phyloP scores from a whole-genome alignment of 2,888 invertebrate genomes.

The Rapana venosa region DNA sequence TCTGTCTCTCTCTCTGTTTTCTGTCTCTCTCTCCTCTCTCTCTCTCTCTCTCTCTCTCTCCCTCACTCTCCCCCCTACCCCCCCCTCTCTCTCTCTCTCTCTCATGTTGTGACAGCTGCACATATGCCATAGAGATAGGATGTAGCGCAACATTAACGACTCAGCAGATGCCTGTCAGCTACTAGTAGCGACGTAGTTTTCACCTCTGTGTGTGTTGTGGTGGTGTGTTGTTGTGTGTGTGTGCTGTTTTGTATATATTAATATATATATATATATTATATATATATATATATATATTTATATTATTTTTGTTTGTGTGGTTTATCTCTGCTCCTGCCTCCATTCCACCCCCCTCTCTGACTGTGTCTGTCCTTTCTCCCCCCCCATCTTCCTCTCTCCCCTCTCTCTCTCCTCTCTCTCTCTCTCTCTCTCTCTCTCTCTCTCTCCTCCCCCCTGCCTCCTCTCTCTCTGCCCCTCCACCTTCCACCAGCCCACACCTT shows the following conservation, averaged over 20 bases:
- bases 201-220: not conserved
- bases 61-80: too few relatives aligned
- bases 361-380: not conserved
- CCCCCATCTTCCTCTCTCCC: not conserved
- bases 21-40: not conserved
- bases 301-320: not conserved
- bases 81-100: too few relatives aligned
- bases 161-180: too few relatives aligned
- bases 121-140: too few relatives aligned
- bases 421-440: not conserved
- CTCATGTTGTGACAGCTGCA: too few relatives aligned
- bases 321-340: not conserved
- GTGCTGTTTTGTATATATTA: not conserved
- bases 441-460: not conserved
- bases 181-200: not conserved
- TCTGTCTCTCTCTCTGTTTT: not conserved
- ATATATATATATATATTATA: too few relatives aligned
- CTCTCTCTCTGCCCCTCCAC: not conserved
- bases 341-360: not conserved
- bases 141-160: too few relatives aligned
- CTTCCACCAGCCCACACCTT: not conserved
- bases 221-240: not conserved
- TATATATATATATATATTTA: too few relatives aligned
- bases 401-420: not conserved
- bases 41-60: not conserved